phyloP scores from a whole-genome alignment of 2,888 invertebrate genomes.

The Trissonchulus sp. region DNA sequence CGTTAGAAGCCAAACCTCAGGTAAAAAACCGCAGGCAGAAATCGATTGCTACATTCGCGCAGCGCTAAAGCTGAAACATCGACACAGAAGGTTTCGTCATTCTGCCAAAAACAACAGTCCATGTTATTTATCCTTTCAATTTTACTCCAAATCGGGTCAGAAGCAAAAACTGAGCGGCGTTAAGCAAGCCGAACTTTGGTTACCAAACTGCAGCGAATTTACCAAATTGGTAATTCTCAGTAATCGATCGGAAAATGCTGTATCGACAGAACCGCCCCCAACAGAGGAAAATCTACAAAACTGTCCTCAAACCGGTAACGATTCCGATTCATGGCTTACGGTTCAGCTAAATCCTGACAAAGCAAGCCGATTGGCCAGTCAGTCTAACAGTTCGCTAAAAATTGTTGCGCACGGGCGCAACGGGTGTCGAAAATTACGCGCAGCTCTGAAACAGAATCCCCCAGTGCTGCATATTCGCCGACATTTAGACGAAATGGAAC shows the following conservation, averaged over 20 bases:
- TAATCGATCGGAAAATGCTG: too few species aligned
- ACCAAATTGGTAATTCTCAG: background rate
- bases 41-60: background rate
- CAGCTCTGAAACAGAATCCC: background rate
- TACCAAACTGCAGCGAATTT: background rate
- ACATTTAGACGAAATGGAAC: too few species aligned
- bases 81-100: background rate
- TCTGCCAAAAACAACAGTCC: too few species aligned
- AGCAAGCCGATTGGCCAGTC: background rate
- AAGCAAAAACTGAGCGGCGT: too few species aligned
- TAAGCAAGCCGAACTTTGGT: background rate
- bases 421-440: background rate
- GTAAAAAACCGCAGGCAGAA: too few species aligned
- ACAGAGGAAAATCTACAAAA: too few species aligned
- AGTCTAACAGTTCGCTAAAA: background rate
- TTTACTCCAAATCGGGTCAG: background rate
- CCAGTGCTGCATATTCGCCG: background rate
- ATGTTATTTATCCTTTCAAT: background rate
- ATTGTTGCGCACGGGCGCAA: background rate
- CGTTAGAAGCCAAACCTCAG: too few species aligned
- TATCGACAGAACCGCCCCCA: too few species aligned
- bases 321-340: background rate
- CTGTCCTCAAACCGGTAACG: background rate
- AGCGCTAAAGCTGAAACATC: background rate
- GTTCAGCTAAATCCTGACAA: background rate